Base-by-base conservation (phyloP, 1,140 invertebrate species). In the Trachelipus rathkii region DNA sequence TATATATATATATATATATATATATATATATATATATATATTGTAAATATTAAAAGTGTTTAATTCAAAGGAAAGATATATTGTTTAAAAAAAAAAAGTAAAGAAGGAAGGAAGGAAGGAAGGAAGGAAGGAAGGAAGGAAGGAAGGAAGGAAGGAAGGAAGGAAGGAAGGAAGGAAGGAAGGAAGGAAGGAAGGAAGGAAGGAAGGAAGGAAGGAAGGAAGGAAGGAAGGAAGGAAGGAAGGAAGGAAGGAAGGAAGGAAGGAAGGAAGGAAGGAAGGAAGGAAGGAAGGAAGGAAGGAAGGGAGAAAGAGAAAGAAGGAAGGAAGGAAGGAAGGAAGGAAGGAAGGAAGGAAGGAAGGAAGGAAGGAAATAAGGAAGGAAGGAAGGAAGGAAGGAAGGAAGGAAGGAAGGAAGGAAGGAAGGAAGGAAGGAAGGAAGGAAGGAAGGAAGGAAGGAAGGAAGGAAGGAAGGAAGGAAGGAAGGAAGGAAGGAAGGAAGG, bases 281-380 rank as follows among this genome's bases (percentile, higher is more conserved):
- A 53, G 50, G 50, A n/a, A n/a, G 10, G 50, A 53, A 10, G 50
- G 50, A 53, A n/a, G 50, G 50, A 10, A 53, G 50, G n/a, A 10
- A 53, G 50, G 50, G 50, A 53, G 50, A 53, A 53, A n/a, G 50
- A 53, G 50, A 53, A n/a, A 53, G n/a, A 53, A n/a, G 50, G n/a
- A 10, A 53, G n/a, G 50, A 53, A 53, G n/a, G n/a, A n/a, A 10
- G 50, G 50, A 53, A 53, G 50, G 10, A 53, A 53, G n/a, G 50
- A 53, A 10, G n/a, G n/a, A 53, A 53, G 50, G 50, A n/a, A n/a
- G n/a, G n/a, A 53, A n/a, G n/a, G 50, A 10, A 53, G n/a, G n/a
- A 53, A 53, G 10, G n/a, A n/a, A 53, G n/a, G 50, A 10, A n/a
- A 53, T 10, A 53, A 53, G n/a, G 50, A 53, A 53, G 10, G 10